Evolutionary conservation across 1,140 invertebrate genomes (phyloP).

Genomic region (Matsumurasca onukii): DNA sequence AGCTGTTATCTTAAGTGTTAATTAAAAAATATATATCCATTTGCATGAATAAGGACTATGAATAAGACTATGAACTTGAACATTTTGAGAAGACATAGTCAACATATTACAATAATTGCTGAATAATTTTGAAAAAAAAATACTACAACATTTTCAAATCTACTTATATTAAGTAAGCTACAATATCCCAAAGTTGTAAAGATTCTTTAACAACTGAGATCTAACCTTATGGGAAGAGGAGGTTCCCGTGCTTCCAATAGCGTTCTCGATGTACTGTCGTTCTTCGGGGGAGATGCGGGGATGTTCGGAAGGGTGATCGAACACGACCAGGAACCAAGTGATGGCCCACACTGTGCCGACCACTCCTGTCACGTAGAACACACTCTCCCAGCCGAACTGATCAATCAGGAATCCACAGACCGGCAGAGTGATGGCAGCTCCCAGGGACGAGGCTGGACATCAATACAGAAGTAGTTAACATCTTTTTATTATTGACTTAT

Average conservation of each 20-base stretch:
- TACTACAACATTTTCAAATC: no score
- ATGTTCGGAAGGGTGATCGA: slow-evolving; percentile 82
- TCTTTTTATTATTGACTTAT: no score
- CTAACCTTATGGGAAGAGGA: slow-evolving; percentile 42
- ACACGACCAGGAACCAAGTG: slow-evolving; percentile 81
- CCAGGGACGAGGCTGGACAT: slow-evolving; percentile 76
- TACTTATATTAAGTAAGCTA: no score
- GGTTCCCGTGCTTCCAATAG: slow-evolving; percentile 55
- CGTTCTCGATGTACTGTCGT: slow-evolving; percentile 72
- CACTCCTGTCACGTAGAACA: slow-evolving; percentile 80
- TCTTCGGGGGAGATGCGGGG: slow-evolving; percentile 82
- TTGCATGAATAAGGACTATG: no score
- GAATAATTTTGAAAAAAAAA: no score
- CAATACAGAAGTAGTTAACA: slow-evolving; percentile 41
- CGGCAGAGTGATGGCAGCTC: slow-evolving; percentile 80
- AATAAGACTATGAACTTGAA: no score
- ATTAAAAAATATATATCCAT: no score
- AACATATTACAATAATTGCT: not conserved
- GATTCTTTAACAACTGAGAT: no score
- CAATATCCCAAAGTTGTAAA: no score
- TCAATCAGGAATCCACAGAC: slow-evolving; percentile 77
- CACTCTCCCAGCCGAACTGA: slow-evolving; percentile 77
- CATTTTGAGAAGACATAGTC: no score
- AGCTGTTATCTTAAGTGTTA: no score
- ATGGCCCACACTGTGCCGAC: slow-evolving; percentile 80